Percentiles rank a stretch among this genome's conserved stretches.
Evolutionary conservation across 2,797 vertebrate species (phyloP).

Genomic region (Pipistrellus pipistrellus): DNA sequence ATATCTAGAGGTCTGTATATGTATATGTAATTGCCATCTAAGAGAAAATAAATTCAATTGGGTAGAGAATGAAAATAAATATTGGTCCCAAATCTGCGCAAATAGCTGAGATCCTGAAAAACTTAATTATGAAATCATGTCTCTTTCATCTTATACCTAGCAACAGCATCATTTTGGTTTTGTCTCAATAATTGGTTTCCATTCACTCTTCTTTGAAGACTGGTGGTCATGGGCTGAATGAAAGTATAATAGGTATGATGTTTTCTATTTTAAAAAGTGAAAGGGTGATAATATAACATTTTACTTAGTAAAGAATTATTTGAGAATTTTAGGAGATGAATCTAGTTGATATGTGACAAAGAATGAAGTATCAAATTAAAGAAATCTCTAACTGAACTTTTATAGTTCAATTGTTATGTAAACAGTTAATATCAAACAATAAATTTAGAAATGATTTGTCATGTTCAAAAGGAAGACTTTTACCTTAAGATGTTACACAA

Average conservation of each 20-base stretch:
- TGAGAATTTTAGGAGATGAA: background rate
- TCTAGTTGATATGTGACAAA: background rate
- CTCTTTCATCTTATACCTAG: background rate
- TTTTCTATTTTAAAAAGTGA: conserved; percentile 1
- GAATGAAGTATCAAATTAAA: conserved; percentile 32
- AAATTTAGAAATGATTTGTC: conserved; percentile 7
- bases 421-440: background rate
- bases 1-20: background rate
- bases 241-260: background rate
- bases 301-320: background rate
- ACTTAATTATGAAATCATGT: background rate
- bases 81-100: background rate
- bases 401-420: background rate
- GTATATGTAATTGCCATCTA: background rate
- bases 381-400: background rate
- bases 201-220: conserved; percentile 22
- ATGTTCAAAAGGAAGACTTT: conserved; percentile 2
- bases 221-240: background rate
- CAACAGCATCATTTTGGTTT: background rate
- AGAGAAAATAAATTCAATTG: background rate
- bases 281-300: background rate
- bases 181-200: background rate
- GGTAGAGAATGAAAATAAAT: background rate
- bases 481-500: background rate
- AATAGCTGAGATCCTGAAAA: background rate